phyloP scores from a whole-genome alignment of 2,113 vertebrate species.

The Rhabdomys dilectus region DNA sequence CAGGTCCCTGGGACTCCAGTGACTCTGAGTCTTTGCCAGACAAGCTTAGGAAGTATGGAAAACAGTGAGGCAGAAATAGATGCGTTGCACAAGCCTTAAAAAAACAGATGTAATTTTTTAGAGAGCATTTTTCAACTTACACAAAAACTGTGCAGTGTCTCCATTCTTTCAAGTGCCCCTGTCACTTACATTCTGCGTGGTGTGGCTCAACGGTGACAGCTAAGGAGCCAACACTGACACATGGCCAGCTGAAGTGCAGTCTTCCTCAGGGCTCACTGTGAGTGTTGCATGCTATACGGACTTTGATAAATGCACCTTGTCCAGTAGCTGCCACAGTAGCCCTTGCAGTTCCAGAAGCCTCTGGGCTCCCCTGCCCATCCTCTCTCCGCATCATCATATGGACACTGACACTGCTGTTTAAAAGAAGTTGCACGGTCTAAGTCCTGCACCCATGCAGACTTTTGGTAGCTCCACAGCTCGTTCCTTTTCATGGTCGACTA shows the following conservation, averaged over 20 bases:
- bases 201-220: neutral
- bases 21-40: neutral
- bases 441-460: rapidly evolving
- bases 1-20: neutral
- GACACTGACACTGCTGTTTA: rapidly evolving
- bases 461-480: neutral
- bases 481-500: neutral
- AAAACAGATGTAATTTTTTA: neutral
- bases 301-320: rapidly evolving
- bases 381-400: too few species aligned
- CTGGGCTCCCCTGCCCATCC: rapidly evolving
- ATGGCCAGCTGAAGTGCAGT: neutral
- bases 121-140: neutral
- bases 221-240: rapidly evolving
- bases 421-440: rapidly evolving
- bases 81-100: neutral
- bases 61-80: too few species aligned
- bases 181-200: rapidly evolving
- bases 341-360: rapidly evolving
- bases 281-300: rapidly evolving
- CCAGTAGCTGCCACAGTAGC: rapidly evolving
- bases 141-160: neutral
- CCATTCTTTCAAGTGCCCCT: too few species aligned
- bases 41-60: neutral
- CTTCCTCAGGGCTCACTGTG: rapidly evolving